Percentiles rank a stretch among this genome's conserved stretches.
These are phyloP conservation scores for Drosophila azteca DNA, from an alignment of 1,140 invertebrate species.

Conservation along the genomic window DNA sequence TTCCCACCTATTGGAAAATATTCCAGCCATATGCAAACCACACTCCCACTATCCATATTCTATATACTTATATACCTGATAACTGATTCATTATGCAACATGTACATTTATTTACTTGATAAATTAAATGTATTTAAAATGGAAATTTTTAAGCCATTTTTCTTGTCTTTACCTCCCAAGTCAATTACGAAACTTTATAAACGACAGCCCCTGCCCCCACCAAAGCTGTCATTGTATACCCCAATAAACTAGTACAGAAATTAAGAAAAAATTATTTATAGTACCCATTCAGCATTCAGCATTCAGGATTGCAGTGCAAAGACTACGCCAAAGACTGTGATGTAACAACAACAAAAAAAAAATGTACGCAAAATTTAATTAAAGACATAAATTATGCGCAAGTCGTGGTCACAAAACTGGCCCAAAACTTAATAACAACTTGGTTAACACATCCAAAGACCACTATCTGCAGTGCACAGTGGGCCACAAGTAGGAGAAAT, in stretches of 20 bases:
- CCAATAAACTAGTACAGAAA: conserved; percentile 16
- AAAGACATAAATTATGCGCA: conserved; percentile 75
- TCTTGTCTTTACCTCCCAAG: not conserved
- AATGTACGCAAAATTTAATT: conserved; percentile 55
- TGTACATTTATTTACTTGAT: too few species aligned
- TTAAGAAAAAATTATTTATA: conserved; percentile 40
- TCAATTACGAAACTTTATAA: conserved; percentile 16
- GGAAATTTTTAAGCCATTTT: not conserved
- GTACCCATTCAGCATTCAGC: conserved; percentile 55
- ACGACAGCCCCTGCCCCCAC: conserved; percentile 33
- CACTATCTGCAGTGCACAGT: conserved; percentile 24
- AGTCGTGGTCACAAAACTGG: conserved; percentile 39
- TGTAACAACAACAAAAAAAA: conserved; percentile 51
- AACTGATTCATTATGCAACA: too few species aligned
- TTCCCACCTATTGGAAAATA: too few species aligned
- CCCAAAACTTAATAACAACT: conserved; percentile 69
- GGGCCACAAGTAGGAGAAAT: conserved; percentile 2
- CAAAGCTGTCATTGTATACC: conserved; percentile 18
- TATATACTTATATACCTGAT: too few species aligned
- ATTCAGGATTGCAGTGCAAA: conserved; percentile 50
- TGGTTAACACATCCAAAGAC: conserved; percentile 67
- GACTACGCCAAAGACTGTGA: conserved; percentile 42
- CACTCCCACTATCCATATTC: too few species aligned
- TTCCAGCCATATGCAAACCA: too few species aligned
- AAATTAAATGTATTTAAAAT: too few species aligned